These are phyloP conservation scores for Hyperoplus lanceolatus DNA, from an alignment of 2,797 vertebrate species.

Conservation along the genomic window DNA sequence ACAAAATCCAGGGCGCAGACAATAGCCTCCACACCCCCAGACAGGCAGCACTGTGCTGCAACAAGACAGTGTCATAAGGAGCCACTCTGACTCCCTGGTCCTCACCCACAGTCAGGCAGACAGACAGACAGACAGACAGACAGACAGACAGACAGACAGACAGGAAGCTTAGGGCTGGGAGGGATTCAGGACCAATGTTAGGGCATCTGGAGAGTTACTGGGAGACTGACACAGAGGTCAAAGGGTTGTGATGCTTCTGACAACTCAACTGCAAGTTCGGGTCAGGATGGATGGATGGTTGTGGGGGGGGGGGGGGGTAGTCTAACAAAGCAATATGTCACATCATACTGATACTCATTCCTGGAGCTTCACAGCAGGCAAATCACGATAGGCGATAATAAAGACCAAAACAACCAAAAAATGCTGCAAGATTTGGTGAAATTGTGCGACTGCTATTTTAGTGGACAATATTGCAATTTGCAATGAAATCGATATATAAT, in stretches of 20 bases:
- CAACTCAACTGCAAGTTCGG: neutral
- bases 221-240: slow-evolving; percentile 45
- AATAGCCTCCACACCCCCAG: slow-evolving; percentile 62
- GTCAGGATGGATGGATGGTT: neutral
- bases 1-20: slow-evolving; percentile 68
- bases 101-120: slow-evolving; percentile 25
- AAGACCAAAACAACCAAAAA: too few relatives aligned
- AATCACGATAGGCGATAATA: too few relatives aligned
- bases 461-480: too few relatives aligned
- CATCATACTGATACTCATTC: neutral
- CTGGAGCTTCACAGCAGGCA: too few relatives aligned
- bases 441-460: too few relatives aligned
- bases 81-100: slow-evolving; percentile 32
- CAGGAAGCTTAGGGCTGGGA: slow-evolving; percentile 32
- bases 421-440: too few relatives aligned
- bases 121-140: slow-evolving; percentile 12
- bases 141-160: slow-evolving; percentile 21
- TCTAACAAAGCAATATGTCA: neutral
- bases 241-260: slow-evolving; percentile 36
- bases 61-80: slow-evolving; percentile 21
- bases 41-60: slow-evolving; percentile 30
- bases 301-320: too few relatives aligned
- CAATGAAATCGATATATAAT: too few relatives aligned
- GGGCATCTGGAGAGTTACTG: slow-evolving; percentile 37
- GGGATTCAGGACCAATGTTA: neutral